A percentile compares a stretch with the other conserved stretches of the same genome.
Conservation (phyloP, 2,797 vertebrate species). For the Odontamblyopus rebecca region DNA sequence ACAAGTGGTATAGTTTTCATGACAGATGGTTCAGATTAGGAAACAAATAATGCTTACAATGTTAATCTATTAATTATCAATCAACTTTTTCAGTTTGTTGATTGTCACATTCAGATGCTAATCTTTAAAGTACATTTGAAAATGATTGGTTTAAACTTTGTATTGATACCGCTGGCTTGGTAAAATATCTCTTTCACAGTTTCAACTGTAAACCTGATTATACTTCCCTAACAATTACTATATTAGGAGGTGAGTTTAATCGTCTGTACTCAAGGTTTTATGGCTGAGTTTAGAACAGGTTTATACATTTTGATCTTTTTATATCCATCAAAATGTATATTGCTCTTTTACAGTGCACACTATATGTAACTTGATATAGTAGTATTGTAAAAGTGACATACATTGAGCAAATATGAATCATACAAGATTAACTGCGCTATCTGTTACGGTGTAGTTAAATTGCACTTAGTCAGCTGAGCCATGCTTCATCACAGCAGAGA, state of each 20-base stretch:
- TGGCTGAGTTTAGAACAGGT: not conserved
- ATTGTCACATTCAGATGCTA: not conserved
- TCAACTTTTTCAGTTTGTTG: not conserved
- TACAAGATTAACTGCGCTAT: not conserved
- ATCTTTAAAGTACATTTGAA: not conserved
- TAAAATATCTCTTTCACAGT: not conserved
- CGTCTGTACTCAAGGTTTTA: no score
- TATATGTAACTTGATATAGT: not conserved
- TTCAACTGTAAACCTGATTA: not conserved
- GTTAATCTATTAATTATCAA: not conserved
- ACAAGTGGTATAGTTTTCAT: not conserved
- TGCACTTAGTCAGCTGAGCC: slow-evolving; percentile 7
- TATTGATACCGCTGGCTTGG: not conserved
- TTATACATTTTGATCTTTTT: not conserved
- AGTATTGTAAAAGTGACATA: not conserved
- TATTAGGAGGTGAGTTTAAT: no score
- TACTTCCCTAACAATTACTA: not conserved
- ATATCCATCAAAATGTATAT: not conserved
- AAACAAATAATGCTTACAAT: not conserved
- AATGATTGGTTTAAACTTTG: not conserved
- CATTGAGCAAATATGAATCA: not conserved
- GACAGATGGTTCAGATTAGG: not conserved
- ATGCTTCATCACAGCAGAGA: slow-evolving; percentile 33
- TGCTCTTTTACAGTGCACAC: not conserved
- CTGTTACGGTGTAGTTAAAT: not conserved